A percentile compares a stretch with the other conserved stretches of the same genome.
Evolutionary conservation across 2,113 vertebrate genomes (phyloP).

Genomic region (Echinops telfairi): DNA sequence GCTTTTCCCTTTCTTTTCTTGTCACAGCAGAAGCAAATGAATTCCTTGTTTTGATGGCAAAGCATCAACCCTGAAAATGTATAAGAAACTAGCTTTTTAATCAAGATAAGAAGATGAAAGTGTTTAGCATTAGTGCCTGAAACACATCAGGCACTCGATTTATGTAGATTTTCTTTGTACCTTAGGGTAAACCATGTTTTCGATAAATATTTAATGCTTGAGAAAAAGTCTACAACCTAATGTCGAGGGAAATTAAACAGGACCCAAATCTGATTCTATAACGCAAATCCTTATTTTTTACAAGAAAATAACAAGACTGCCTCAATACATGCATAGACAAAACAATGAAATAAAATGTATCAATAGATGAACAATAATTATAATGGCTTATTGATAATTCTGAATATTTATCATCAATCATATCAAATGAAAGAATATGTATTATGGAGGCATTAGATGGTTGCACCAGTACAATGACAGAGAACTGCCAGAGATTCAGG

Average conservation of each 20-base stretch:
- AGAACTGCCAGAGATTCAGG: no score
- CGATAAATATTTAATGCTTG: neutral
- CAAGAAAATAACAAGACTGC: neutral
- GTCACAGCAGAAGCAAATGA: neutral
- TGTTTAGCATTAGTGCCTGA: neutral
- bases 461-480: no score
- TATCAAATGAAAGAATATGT: no score
- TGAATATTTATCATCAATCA: no score
- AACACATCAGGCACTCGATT: neutral
- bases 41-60: constrained; percentile 15
- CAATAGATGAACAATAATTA: neutral
- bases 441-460: neutral
- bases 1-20: neutral
- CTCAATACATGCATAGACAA: neutral
- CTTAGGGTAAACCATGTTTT: neutral
- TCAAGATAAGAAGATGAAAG: neutral
- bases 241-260: neutral
- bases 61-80: constrained; percentile 20
- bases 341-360: neutral
- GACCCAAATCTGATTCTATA: constrained; percentile 28
- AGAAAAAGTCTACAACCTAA: constrained; percentile 2
- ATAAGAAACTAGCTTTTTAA: constrained; percentile 33
- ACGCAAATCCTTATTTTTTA: neutral
- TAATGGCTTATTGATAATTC: neutral
- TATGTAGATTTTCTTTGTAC: neutral